Evolutionary conservation across 2,113 vertebrate genomes (phyloP), one percentile per base, ranked within the genome.

Genomic region (Atrichornis clamosus): DNA sequence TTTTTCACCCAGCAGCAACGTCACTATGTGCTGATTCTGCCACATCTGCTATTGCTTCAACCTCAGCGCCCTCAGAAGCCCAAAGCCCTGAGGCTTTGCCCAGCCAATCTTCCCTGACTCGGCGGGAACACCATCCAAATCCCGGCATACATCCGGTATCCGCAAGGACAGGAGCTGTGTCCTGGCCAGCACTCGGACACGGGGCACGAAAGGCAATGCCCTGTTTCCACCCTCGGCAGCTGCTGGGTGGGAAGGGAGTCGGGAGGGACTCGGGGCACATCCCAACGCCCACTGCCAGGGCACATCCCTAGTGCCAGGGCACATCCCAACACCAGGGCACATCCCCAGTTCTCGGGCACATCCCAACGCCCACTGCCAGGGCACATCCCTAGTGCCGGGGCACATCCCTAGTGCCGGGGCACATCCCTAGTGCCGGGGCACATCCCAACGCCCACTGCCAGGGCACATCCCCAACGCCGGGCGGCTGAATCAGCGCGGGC

Each of bases 91-190:
- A 18, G 72, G 73, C 56, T 70, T 7, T 10, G 8, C 39, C 2
- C 17, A 23, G 75, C n/a, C 32, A 0, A 4, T 21, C 60, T 17
- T 77, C 76, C 92, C 72, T 70, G 91, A 87, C 39, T 84, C 30
- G 6, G 56, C 37, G 39, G 20, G 68, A 87, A 72, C 0, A 0
- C 35, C 68, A 30, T n/a, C 76, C 80, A 59, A 74, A 30, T 3
- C 46, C 58, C 3, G 1, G 47, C 18, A 0, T 1, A 7, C 5
- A 5, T n/a, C n/a, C n/a, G n/a, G n/a, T n/a, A n/a, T 17, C 41
- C 16, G 46, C 15, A 8, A 13, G 46, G 70, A 19, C 42, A 19
- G 72, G 17, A 10, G 3, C 10, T 6, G 1, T 0, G 30, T 52
- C 60, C 53, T 19, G 42, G 50, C 44, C 3, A 2, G 50, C 11